A percentile compares a stretch with the other conserved stretches of the same genome.
Evolutionary conservation across 2,113 vertebrate genomes (phyloP).

Genomic region (Tinamus guttatus): DNA sequence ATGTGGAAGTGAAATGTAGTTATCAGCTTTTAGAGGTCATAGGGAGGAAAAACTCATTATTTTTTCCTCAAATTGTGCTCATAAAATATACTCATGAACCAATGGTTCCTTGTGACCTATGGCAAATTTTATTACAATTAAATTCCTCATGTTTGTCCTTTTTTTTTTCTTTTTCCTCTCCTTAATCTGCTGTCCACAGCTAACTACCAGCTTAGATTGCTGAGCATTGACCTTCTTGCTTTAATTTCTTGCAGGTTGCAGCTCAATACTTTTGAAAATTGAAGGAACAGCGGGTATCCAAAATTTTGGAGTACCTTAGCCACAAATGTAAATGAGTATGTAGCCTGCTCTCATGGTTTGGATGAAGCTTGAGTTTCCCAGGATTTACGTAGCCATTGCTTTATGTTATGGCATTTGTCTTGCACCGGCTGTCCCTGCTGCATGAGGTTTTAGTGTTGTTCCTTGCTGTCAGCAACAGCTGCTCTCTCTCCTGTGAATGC

Average conservation of each 20-base stretch:
- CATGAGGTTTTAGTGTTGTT: not conserved
- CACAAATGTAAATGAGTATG: not conserved
- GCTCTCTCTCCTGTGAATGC: not conserved
- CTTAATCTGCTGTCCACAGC: accelerated
- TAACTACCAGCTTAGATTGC: not conserved
- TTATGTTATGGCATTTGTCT: not conserved
- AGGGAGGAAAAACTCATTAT: not conserved
- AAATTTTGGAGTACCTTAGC: not conserved
- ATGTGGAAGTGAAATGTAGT: not conserved
- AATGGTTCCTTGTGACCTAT: not conserved
- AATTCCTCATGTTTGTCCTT: not conserved
- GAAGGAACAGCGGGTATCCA: not conserved
- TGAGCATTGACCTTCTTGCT: not conserved
- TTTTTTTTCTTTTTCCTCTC: not conserved
- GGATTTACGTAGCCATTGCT: not conserved
- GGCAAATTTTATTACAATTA: not conserved
- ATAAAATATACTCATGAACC: not conserved
- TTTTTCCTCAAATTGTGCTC: not conserved
- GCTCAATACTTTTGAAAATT: not conserved
- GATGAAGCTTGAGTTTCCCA: not conserved
- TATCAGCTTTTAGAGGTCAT: not conserved
- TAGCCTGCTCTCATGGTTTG: not conserved
- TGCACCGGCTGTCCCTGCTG: not conserved
- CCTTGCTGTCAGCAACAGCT: not conserved
- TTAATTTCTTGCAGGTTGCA: not conserved